Percentiles rank a stretch among this genome's conserved stretches.
These are phyloP conservation scores for Drosophila nikananu DNA, from an alignment of 1,140 invertebrate genomes.

Conservation along the genomic window DNA sequence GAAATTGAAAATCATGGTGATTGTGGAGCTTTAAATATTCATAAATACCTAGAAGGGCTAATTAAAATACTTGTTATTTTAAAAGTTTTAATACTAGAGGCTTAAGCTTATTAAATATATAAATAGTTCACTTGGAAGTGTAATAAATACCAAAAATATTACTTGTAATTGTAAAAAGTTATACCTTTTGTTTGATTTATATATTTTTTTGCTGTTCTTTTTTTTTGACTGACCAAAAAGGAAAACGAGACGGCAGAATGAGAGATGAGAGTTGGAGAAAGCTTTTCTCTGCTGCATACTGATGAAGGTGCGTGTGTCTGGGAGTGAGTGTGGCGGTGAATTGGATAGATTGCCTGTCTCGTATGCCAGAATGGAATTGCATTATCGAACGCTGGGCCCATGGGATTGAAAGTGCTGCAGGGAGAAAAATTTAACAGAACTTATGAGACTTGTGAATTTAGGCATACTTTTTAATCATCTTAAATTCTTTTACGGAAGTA, in stretches of 20 bases:
- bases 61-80: background rate
- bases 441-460: background rate
- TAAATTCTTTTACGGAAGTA: background rate
- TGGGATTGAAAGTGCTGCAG: slow-evolving; percentile 29
- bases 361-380: slow-evolving; percentile 80
- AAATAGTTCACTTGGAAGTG: background rate
- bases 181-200: slow-evolving; percentile 70
- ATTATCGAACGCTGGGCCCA: slow-evolving; percentile 68
- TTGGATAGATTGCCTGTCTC: slow-evolving; percentile 80
- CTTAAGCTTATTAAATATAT: background rate
- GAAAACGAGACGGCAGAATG: slow-evolving; percentile 24
- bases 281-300: slow-evolving; percentile 77
- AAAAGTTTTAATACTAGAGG: too few species aligned
- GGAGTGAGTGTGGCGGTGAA: slow-evolving; percentile 40
- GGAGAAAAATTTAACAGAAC: background rate
- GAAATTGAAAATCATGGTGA: background rate
- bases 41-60: background rate
- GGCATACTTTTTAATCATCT: too few species aligned
- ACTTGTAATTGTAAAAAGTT: slow-evolving; percentile 63
- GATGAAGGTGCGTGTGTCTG: slow-evolving; percentile 60
- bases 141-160: slow-evolving; percentile 36
- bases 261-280: slow-evolving; percentile 42
- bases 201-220: too few species aligned
- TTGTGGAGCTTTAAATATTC: background rate
- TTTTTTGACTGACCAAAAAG: slow-evolving; percentile 26